Base-by-base conservation (phyloP, 2,888 invertebrate genomes). In the Cephus nigrinus region DNA sequence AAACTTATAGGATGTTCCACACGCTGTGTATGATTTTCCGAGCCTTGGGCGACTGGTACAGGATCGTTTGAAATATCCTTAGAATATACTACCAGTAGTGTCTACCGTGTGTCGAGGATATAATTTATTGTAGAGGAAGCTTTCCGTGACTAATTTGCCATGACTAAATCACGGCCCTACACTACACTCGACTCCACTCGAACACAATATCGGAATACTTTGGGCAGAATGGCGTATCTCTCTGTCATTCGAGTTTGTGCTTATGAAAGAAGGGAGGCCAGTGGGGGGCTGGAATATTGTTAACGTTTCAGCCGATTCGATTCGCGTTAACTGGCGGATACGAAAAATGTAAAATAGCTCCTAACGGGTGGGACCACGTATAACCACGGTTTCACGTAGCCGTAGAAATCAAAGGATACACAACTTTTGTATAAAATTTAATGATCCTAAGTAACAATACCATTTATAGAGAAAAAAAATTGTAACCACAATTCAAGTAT, bases 251-350 rank as follows among this genome's bases (percentile, higher is more conserved):
- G 83, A 87, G 87, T 88, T 88, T 87, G 86, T 86, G 83, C 85
- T 87, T 80, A 83, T 82, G 85, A 86, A 84, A 84, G 86, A 86
- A 87, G 86, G 86, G 87, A 85, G 82, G 55, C 80, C 76, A 75
- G 77, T 78, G 75, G 79, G 79, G 78, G 76, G 78, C 79, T 77
- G 82, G 85, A 87, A 89, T 88, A 89, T 86, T 88, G 88, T 87
- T 86, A 86, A 88, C 88, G 87, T 87, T 88, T 84, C 82, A 76
- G 85, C 80, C 89, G 87, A 90, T 90, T 90, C 89, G 90, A 88
- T 88, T 81, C 89, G 86, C 89, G 87, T 90, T 90, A 88, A 89
- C 82, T 85, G 82, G 77, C 77, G 75, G 76, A 80, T 80, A 79
- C 35, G 75, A 76, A 76, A 75, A 68, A 76, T 40, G 12, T 76